A percentile compares a stretch with the other conserved stretches of the same genome.
Conservation (phyloP, 2,113 vertebrate genomes). For the Cyanistes caeruleus region DNA sequence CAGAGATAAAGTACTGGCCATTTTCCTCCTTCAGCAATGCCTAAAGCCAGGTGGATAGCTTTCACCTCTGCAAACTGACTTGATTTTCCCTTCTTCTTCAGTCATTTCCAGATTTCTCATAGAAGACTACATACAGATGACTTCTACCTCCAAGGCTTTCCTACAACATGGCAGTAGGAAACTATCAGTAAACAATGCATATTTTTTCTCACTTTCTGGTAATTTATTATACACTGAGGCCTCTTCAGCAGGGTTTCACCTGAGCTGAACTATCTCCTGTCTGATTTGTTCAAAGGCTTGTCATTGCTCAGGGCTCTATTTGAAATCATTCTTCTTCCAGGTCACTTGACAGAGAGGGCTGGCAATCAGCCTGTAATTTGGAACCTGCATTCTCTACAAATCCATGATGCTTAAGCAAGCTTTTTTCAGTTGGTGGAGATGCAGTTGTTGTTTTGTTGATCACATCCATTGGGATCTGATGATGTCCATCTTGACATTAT, state of each 20-base stretch:
- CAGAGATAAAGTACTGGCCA: background rate
- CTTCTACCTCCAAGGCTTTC: background rate
- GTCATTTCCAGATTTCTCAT: background rate
- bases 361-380: background rate
- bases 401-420: fast-evolving
- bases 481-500: background rate
- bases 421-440: background rate
- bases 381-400: background rate
- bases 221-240: background rate
- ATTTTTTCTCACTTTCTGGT: background rate
- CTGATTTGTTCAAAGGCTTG: background rate
- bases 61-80: background rate
- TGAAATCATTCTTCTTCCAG: background rate
- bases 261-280: background rate
- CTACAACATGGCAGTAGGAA: background rate
- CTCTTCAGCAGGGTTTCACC: background rate
- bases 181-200: background rate
- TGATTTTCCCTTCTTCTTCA: background rate
- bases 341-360: background rate
- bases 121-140: background rate
- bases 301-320: background rate
- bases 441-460: background rate
- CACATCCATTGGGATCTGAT: background rate
- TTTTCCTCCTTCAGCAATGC: background rate
- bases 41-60: background rate